Conservation (phyloP, 2,797 vertebrate genomes). For the Staurois parvus region DNA sequence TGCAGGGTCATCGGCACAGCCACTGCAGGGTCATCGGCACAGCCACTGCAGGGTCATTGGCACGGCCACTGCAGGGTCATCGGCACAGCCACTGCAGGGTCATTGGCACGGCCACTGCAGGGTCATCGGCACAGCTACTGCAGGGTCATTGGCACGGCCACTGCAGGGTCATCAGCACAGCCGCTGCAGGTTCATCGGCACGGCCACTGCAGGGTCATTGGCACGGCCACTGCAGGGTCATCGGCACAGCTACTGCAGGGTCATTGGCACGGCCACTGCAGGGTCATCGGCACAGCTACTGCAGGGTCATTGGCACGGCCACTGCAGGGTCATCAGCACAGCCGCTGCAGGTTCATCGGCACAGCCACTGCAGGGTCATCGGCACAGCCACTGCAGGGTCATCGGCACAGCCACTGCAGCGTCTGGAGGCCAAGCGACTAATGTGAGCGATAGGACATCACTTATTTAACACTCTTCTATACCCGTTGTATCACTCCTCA, state of each 20-base stretch:
- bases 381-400: conserved; percentile 10
- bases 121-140: background rate
- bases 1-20: background rate
- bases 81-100: background rate
- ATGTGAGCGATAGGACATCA: background rate
- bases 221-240: conserved; percentile 1
- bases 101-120: background rate
- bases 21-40: background rate
- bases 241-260: background rate
- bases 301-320: background rate
- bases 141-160: background rate
- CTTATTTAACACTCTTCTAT: background rate
- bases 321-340: background rate
- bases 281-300: conserved; percentile 3
- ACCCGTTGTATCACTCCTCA: no score
- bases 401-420: background rate
- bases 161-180: background rate
- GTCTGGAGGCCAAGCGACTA: background rate
- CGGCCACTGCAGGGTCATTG: conserved; percentile 1
- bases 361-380: conserved; percentile 2
- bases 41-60: background rate
- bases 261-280: background rate
- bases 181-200: no score
- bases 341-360: background rate
- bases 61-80: no score